phyloP scores from a whole-genome alignment of 2,888 invertebrate species.

The Abrostola triplasia region DNA sequence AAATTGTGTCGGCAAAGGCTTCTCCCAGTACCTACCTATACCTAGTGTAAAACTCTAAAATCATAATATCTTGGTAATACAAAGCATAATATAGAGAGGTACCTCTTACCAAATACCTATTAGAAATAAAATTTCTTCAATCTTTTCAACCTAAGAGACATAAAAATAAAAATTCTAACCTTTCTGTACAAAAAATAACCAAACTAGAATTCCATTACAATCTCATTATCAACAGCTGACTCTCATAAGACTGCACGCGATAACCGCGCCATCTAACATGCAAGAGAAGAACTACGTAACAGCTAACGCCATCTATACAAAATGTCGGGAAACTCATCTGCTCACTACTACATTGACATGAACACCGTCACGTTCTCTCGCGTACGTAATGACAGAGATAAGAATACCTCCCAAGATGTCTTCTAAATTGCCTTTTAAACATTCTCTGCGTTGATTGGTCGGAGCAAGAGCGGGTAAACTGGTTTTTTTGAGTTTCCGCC shows the following conservation, averaged over 20 bases:
- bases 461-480: constrained; percentile 69
- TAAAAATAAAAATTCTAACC: constrained; percentile 9
- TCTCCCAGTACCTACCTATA: too few relatives aligned
- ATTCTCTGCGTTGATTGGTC: constrained; percentile 80
- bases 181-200: constrained; percentile 29
- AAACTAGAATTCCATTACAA: constrained; percentile 58
- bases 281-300: constrained; percentile 66
- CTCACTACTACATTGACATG: constrained; percentile 68
- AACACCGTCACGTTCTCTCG: constrained; percentile 70
- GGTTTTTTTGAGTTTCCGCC: constrained; percentile 75
- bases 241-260: constrained; percentile 48
- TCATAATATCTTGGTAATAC: too few relatives aligned
- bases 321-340: constrained; percentile 41
- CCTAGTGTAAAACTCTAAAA: too few relatives aligned
- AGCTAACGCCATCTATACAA: constrained; percentile 76
- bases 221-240: constrained; percentile 69
- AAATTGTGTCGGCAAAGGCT: background rate
- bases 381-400: constrained; percentile 74
- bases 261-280: constrained; percentile 70
- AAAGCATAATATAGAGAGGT: constrained; percentile 8
- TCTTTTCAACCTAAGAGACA: too few relatives aligned
- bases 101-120: constrained; percentile 17
- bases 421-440: constrained; percentile 77
- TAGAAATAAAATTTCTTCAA: constrained; percentile 3
- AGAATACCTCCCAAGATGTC: constrained; percentile 72